Conservation (phyloP, 2,888 invertebrate genomes). For the Salticus scenicus region DNA sequence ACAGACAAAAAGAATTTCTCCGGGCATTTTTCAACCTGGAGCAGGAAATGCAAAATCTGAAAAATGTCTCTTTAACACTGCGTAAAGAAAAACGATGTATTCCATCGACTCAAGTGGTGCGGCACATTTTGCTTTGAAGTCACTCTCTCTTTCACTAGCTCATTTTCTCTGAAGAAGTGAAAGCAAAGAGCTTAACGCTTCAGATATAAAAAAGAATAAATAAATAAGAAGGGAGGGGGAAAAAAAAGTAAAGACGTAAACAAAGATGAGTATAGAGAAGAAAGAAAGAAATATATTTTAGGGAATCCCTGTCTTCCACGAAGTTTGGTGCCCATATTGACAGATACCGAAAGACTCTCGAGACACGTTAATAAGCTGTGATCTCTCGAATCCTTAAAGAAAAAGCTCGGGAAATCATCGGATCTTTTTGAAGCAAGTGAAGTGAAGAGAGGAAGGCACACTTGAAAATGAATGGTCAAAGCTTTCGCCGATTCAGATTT, state of each 20-base stretch:
- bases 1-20: too few species aligned
- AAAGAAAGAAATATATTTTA: too few species aligned
- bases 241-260: not conserved
- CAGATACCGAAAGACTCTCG: not conserved
- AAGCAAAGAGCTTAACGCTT: not conserved
- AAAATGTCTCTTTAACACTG: too few species aligned
- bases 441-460: not conserved
- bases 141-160: not conserved
- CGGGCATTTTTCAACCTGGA: too few species aligned
- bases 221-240: not conserved
- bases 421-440: slow-evolving; percentile 10
- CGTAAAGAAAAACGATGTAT: not conserved
- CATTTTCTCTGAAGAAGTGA: not conserved
- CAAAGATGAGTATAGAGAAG: not conserved
- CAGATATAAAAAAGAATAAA: not conserved
- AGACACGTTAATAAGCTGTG: not conserved
- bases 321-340: not conserved
- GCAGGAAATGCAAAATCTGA: too few species aligned
- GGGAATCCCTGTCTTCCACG: not conserved
- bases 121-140: not conserved
- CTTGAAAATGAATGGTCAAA: not conserved
- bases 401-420: not conserved
- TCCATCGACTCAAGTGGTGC: not conserved
- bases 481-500: not conserved
- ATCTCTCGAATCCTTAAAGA: not conserved